phyloP scores from a whole-genome alignment of 1,140 invertebrate genomes.

The Laupala kohalensis region DNA sequence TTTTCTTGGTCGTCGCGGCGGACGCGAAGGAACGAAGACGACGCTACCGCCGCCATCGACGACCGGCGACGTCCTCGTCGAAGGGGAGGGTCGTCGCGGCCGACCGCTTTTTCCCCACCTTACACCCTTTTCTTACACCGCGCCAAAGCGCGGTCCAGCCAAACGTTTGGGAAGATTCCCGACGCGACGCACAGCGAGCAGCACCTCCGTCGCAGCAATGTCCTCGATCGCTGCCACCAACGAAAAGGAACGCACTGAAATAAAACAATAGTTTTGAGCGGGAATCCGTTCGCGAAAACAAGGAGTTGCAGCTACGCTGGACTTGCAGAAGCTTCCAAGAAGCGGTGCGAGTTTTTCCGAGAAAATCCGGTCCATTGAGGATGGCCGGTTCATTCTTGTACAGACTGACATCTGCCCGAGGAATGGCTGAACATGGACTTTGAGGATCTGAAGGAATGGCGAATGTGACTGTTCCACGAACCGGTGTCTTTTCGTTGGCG shows the following conservation, averaged over 20 bases:
- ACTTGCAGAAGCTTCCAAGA: not conserved
- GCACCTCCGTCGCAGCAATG: not conserved
- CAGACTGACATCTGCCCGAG: not conserved
- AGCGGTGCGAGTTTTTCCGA: not conserved
- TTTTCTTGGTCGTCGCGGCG: no score
- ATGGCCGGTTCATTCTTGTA: not conserved
- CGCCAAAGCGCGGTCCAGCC: no score
- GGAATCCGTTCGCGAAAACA: not conserved
- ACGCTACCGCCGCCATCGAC: not conserved
- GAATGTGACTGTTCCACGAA: not conserved
- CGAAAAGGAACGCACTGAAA: not conserved
- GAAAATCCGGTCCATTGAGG: not conserved
- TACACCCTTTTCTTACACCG: no score
- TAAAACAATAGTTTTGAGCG: not conserved
- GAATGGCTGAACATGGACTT: not conserved
- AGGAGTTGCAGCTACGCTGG: not conserved
- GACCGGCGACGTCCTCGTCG: not conserved
- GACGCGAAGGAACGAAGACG: not conserved
- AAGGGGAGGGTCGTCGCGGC: no score
- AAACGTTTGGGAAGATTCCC: no score
- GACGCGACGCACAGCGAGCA: no score
- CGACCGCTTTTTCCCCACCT: no score
- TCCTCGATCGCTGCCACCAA: not conserved
- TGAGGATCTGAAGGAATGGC: not conserved
- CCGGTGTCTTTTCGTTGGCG: not conserved